phyloP scores from a whole-genome alignment of 2,888 invertebrate species.

The Noctuana brunneofusca region DNA sequence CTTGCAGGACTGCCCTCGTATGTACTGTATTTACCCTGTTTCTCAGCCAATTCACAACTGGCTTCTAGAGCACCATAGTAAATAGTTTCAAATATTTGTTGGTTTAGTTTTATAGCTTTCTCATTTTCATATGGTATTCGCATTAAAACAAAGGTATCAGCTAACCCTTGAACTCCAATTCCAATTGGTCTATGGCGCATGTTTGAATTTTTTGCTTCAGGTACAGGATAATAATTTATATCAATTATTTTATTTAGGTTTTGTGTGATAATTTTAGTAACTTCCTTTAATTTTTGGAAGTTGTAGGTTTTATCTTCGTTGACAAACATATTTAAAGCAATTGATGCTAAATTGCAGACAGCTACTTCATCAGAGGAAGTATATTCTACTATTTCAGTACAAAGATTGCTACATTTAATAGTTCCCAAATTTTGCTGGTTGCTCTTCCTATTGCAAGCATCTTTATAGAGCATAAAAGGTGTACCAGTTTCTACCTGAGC shows the following conservation, averaged over 20 bases:
- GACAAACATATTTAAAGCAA: slow-evolving; percentile 98
- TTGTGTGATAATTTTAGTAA: slow-evolving; percentile 93
- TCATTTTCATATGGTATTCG: slow-evolving; percentile 95
- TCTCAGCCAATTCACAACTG: slow-evolving; percentile 95
- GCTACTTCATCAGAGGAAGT: slow-evolving; percentile 96
- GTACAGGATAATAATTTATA: slow-evolving; percentile 96
- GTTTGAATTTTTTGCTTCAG: slow-evolving; percentile 94
- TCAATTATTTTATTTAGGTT: slow-evolving; percentile 99
- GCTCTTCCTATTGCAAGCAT: slow-evolving; percentile 97
- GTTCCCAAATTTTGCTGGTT: slow-evolving; percentile 99
- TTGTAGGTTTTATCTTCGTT: slow-evolving; percentile 90
- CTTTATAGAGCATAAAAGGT: slow-evolving; percentile 98
- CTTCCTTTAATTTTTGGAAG: slow-evolving; percentile 92
- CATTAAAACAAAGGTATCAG: slow-evolving; percentile 97
- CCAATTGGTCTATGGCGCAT: slow-evolving; percentile 92
- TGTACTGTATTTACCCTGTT: slow-evolving; percentile 93
- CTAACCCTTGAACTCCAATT: slow-evolving; percentile 98
- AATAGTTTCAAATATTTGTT: slow-evolving; percentile 98
- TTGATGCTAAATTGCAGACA: slow-evolving; percentile 98
- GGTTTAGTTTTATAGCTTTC: slow-evolving; percentile 93
- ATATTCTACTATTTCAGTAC: slow-evolving; percentile 99
- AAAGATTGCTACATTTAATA: slow-evolving; percentile 98
- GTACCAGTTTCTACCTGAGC: slow-evolving; percentile 99
- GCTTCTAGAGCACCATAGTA: slow-evolving; percentile 98
- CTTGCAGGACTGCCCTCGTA: slow-evolving; percentile 94